Percentiles rank a stretch among this genome's conserved stretches.
Conservation (phyloP, 1,140 invertebrate genomes). For the Bombyx mori region DNA sequence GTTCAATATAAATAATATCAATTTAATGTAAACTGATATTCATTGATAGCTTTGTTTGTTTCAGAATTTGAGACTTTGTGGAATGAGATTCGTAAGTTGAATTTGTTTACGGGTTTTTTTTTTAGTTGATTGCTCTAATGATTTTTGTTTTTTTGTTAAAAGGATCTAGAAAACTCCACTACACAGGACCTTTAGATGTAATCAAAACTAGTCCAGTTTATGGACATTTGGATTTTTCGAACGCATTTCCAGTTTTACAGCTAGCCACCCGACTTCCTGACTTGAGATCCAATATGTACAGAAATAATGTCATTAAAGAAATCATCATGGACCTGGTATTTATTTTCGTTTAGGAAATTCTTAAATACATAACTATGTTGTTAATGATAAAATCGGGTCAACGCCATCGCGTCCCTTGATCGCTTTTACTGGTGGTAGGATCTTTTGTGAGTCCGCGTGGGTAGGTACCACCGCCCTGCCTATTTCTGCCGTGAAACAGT, state of each 20-base stretch:
- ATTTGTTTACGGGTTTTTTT: not conserved
- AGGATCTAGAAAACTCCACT: constrained; percentile 39
- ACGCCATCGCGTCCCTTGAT: too few species aligned
- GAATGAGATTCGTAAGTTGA: constrained; percentile 36
- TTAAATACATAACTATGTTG: too few species aligned
- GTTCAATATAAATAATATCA: not conserved
- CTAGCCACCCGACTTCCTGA: constrained; percentile 36
- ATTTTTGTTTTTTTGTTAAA: constrained; percentile 2
- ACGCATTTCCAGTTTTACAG: constrained; percentile 39
- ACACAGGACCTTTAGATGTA: constrained; percentile 36
- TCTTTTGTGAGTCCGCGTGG: too few species aligned
- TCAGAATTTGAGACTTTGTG: constrained; percentile 32
- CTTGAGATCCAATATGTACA: constrained; percentile 39
- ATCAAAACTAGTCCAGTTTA: constrained; percentile 21
- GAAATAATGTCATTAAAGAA: constrained; percentile 38
- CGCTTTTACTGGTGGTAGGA: too few species aligned
- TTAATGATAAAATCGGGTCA: too few species aligned
- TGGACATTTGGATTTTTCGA: constrained; percentile 38
- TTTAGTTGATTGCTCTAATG: not conserved
- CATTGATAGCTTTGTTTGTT: constrained; percentile 15
- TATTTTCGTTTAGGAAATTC: not conserved
- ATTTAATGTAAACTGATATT: not conserved
- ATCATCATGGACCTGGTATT: constrained; percentile 34
- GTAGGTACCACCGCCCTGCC: too few species aligned
- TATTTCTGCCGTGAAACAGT: too few species aligned